Conservation (phyloP, 2,113 vertebrate species). For the Pavo muticus region DNA sequence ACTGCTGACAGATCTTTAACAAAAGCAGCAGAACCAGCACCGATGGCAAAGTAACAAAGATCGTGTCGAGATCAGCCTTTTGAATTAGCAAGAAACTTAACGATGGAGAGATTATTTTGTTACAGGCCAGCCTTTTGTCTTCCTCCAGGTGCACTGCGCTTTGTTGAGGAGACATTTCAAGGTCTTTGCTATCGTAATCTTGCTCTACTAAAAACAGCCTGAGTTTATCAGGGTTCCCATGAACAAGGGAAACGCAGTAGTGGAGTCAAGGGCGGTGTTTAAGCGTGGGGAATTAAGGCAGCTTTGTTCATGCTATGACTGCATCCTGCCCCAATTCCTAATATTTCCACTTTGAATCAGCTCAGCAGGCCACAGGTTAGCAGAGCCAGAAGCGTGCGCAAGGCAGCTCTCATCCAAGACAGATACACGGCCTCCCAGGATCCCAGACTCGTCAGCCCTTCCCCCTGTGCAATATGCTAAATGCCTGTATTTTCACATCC, state of each 20-base stretch:
- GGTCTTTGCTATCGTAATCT: conserved; percentile 40
- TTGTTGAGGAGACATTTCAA: conserved; percentile 59
- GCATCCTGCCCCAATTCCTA: neutral
- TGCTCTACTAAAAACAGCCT: conserved; percentile 21
- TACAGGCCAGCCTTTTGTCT: conserved; percentile 28
- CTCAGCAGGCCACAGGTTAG: neutral
- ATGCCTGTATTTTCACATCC: neutral
- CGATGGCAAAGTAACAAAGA: neutral
- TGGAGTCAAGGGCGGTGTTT: neutral
- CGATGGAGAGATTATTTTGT: conserved; percentile 24
- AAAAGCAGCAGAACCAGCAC: neutral
- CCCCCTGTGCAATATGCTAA: fast-evolving
- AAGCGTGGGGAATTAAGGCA: neutral
- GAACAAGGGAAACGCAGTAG: neutral
- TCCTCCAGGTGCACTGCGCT: conserved; percentile 45
- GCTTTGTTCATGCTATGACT: neutral
- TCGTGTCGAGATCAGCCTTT: conserved; percentile 6
- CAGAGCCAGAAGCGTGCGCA: fast-evolving
- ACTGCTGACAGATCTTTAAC: conserved; percentile 41
- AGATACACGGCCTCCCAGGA: neutral
- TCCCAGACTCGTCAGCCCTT: neutral
- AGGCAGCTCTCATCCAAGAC: neutral
- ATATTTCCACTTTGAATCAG: neutral
- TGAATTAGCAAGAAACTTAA: neutral
- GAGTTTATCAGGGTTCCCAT: conserved; percentile 55